Evolutionary conservation across 2,797 vertebrate genomes (phyloP).

Genomic region (Neoniphon sammara): DNA sequence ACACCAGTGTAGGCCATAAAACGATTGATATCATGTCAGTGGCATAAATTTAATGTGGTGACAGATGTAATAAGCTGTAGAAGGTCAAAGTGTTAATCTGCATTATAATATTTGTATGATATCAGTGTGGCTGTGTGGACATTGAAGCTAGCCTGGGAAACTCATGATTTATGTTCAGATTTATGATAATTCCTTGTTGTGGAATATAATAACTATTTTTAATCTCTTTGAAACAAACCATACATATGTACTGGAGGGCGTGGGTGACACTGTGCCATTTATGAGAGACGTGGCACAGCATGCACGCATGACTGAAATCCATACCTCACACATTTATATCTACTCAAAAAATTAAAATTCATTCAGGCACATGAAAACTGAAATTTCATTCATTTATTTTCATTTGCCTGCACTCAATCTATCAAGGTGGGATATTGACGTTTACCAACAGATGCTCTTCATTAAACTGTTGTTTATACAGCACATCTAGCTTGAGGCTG

Average conservation of each 20-base stretch:
- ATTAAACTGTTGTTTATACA: constrained; percentile 66
- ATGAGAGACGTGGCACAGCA: constrained; percentile 3
- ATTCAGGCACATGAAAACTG: background rate
- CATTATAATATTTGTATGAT: constrained; percentile 1
- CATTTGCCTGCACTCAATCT: constrained; percentile 26
- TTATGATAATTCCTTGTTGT: background rate
- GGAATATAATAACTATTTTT: background rate
- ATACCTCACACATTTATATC: constrained; percentile 11
- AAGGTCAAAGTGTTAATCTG: constrained; percentile 28
- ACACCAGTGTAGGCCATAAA: background rate
- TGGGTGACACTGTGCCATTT: background rate
- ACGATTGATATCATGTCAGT: constrained; percentile 7
- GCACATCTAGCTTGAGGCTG: constrained; percentile 68
- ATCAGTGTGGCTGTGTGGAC: constrained; percentile 23
- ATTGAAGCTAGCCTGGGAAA: constrained; percentile 4
- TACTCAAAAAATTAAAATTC: constrained; percentile 11
- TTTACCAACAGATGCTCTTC: constrained; percentile 69
- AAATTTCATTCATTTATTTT: constrained; percentile 27
- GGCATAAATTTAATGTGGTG: constrained; percentile 9
- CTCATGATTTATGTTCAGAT: constrained; percentile 10
- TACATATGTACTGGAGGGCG: background rate
- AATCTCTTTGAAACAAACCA: background rate
- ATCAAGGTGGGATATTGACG: constrained; percentile 44
- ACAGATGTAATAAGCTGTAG: constrained; percentile 13
- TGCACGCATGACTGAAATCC: background rate